Base-by-base conservation (phyloP, 1,140 invertebrate genomes). In the Diploscapter pachys region DNA sequence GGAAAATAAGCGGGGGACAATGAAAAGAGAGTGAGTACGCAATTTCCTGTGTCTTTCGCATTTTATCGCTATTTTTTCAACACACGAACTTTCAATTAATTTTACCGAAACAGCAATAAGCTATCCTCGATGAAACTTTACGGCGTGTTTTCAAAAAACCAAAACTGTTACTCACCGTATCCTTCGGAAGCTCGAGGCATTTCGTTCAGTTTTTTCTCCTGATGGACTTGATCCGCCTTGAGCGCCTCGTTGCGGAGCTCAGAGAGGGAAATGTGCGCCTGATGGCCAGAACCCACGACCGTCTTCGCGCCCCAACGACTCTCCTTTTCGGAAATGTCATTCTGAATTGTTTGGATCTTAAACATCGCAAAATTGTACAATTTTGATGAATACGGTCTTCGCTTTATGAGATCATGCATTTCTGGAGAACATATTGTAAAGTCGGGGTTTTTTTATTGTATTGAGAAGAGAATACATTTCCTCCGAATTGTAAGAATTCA, bases 181-280 rank as follows among this genome's bases (percentile, higher is more conserved):
- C 92, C 93, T 81, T 87, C 90, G 70, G 89, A 90, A 63, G 92
- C 88, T 86, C 93, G 92, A 3, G 91, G 90, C 8, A 91, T 90
- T 71, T 88, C 88, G 79, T 92, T 91, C 71, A 91, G 87, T 78
- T 91, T 87, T 85, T 93, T 91, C 48, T 68, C 6, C 85, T 94
- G 94, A 51, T 89, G 87, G 56, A 89, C 82, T 31, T 90, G 90
- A 87, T 95, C 80, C 4, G 66, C 63, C 56, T 82, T 77, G 3
- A 81, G 8, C 67, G 71, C 76, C 50, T 82, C 83, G 9, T 84
- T 68, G 5, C 82, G 63, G 5, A 84, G 56, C 52, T 80, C 51
- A 62, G 79, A 76, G 52, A 84, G 51, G 13, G 72, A 81, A 5
- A 89, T 63, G 48, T 86, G 72, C 31, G 72, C 84, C 64, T 84